Percentiles rank a stretch among this genome's conserved stretches.
These are phyloP conservation scores for Macrotrachela quadricornifera DNA, from an alignment of 1,140 invertebrate genomes.

Conservation along the genomic window DNA sequence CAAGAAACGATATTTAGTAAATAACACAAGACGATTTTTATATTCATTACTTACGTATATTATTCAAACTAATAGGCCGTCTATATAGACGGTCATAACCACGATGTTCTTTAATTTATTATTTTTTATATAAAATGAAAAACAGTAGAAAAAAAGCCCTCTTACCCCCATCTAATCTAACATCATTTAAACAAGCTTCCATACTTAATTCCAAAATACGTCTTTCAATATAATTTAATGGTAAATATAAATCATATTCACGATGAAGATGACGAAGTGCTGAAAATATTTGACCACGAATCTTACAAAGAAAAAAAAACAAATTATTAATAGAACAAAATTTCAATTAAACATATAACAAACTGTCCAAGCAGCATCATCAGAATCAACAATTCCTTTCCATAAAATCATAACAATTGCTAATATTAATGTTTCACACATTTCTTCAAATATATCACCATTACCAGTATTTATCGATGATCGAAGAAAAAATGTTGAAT, in stretches of 20 bases:
- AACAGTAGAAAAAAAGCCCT: neutral
- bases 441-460: too few species aligned
- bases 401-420: slow-evolving; percentile 40
- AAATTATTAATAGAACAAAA: neutral
- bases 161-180: slow-evolving; percentile 30
- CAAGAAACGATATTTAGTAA: too few species aligned
- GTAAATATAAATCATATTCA: slow-evolving; percentile 38
- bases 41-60: too few species aligned
- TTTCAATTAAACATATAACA: slow-evolving; percentile 2
- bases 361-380: slow-evolving; percentile 38
- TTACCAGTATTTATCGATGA: too few species aligned
- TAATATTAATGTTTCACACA: slow-evolving; percentile 31
- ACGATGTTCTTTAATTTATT: slow-evolving; percentile 5
- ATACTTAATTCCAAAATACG: slow-evolving; percentile 42
- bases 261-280: slow-evolving; percentile 40
- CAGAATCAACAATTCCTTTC: slow-evolving; percentile 39
- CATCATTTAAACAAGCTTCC: slow-evolving; percentile 37
- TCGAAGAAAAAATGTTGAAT: too few species aligned
- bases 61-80: too few species aligned
- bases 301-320: slow-evolving; percentile 15
- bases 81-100: slow-evolving; percentile 15
- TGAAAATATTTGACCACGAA: slow-evolving; percentile 40
- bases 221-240: slow-evolving; percentile 36
- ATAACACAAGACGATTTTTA: too few species aligned
- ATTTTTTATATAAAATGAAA: too few species aligned